These are phyloP conservation scores for Lochmaea crataegi DNA, from an alignment of 2,888 invertebrate species.

Conservation along the genomic window DNA sequence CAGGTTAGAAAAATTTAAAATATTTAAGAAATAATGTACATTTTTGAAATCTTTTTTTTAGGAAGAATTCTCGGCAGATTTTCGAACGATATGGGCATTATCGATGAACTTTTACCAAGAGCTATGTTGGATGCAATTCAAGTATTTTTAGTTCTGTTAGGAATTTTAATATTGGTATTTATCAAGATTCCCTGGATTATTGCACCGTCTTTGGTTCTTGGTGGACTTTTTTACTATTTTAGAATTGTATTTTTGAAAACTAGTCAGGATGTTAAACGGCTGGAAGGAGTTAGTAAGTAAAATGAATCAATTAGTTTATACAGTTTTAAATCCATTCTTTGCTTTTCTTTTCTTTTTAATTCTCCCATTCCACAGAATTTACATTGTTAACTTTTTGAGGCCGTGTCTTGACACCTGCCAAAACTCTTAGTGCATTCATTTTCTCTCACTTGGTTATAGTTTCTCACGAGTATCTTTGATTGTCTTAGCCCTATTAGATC, in stretches of 20 bases:
- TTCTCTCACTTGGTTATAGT: too few relatives aligned
- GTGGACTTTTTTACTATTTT: slow-evolving; percentile 72
- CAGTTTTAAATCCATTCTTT: neutral
- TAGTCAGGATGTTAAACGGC: slow-evolving; percentile 77
- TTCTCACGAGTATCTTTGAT: too few relatives aligned
- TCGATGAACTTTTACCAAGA: slow-evolving; percentile 78
- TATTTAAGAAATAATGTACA: too few relatives aligned
- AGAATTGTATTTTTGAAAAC: slow-evolving; percentile 75
- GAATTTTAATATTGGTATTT: slow-evolving; percentile 77
- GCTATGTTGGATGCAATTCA: slow-evolving; percentile 73
- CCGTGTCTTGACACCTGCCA: too few relatives aligned
- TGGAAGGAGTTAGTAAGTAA: slow-evolving; percentile 67
- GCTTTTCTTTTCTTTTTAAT: too few relatives aligned
- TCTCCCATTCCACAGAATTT: too few relatives aligned
- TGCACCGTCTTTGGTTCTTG: slow-evolving; percentile 72
- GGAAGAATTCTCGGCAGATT: slow-evolving; percentile 85
- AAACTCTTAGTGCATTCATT: too few relatives aligned
- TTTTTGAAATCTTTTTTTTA: slow-evolving; percentile 54
- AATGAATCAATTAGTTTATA: neutral
- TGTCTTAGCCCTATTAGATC: too few relatives aligned
- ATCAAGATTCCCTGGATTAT: slow-evolving; percentile 77
- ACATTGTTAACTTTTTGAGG: too few relatives aligned
- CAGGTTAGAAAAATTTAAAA: too few relatives aligned
- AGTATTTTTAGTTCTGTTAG: slow-evolving; percentile 76
- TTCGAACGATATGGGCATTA: slow-evolving; percentile 84